These are phyloP conservation scores for Nothocercus julius DNA, from an alignment of 2,113 vertebrate genomes.

Conservation along the genomic window DNA sequence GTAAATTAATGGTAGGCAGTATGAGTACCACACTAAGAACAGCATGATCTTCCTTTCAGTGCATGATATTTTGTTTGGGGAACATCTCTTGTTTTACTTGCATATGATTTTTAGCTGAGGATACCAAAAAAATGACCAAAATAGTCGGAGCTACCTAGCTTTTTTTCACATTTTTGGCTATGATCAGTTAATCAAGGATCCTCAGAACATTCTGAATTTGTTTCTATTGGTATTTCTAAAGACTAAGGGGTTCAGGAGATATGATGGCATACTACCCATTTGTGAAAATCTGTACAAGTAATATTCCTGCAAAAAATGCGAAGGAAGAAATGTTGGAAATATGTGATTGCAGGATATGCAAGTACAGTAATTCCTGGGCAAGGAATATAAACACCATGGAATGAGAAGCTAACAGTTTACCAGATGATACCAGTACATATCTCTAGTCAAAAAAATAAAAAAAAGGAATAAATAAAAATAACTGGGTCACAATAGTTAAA, in stretches of 20 bases:
- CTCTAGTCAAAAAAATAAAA: not conserved
- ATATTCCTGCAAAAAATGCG: not conserved
- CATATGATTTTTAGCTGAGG: not conserved
- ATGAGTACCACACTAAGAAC: not conserved
- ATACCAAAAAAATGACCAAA: not conserved
- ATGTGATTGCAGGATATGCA: not conserved
- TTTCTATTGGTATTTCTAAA: not conserved
- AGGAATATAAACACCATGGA: not conserved
- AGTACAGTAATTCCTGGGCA: not conserved
- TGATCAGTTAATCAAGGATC: not conserved
- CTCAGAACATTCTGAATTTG: not conserved
- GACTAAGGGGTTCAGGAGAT: not conserved
- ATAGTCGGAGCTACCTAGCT: not conserved
- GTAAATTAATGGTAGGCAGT: not conserved
- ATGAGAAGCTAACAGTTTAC: not conserved
- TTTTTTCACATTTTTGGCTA: not conserved
- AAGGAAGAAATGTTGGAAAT: not conserved
- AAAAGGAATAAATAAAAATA: not conserved
- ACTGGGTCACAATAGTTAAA: not conserved
- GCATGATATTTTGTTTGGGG: not conserved
- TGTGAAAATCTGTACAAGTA: not conserved
- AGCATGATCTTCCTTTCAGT: not conserved
- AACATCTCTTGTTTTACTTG: not conserved
- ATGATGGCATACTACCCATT: not conserved
- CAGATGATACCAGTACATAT: not conserved